Percentiles rank a stretch among this genome's conserved stretches.
Evolutionary conservation across 2,888 invertebrate genomes (phyloP).

Genomic region (Aricia artaxerxes): DNA sequence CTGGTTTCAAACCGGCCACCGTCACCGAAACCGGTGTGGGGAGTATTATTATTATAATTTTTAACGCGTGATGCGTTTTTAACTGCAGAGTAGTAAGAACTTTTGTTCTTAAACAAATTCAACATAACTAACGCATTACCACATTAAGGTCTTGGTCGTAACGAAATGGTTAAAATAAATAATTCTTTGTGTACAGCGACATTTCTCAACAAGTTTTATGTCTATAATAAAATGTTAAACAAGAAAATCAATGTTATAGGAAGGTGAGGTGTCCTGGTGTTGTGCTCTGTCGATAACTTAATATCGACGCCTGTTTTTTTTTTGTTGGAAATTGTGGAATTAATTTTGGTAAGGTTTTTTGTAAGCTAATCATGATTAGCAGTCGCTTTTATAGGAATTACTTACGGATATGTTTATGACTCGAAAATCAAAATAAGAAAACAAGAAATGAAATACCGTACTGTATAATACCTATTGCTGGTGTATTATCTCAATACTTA

Average conservation of each 20-base stretch:
- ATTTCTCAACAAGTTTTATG: conserved; percentile 21
- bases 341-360: no score
- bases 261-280: conserved; percentile 1
- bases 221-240: conserved; percentile 16
- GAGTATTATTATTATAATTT: no score
- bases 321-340: neutral
- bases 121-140: neutral
- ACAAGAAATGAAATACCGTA: no score
- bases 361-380: no score
- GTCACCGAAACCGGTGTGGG: no score
- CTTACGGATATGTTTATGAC: no score
- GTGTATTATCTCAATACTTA: no score
- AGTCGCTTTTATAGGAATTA: no score
- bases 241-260: conserved; percentile 23
- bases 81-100: neutral
- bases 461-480: no score
- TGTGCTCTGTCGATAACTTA: neutral
- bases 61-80: no score
- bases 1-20: no score
- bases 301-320: neutral
- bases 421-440: no score
- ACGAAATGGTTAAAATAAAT: conserved; percentile 12
- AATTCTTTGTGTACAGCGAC: neutral
- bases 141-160: neutral
- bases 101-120: neutral